Evolutionary conservation across 2,888 invertebrate genomes (phyloP).

Genomic region (Netelia inedita): DNA sequence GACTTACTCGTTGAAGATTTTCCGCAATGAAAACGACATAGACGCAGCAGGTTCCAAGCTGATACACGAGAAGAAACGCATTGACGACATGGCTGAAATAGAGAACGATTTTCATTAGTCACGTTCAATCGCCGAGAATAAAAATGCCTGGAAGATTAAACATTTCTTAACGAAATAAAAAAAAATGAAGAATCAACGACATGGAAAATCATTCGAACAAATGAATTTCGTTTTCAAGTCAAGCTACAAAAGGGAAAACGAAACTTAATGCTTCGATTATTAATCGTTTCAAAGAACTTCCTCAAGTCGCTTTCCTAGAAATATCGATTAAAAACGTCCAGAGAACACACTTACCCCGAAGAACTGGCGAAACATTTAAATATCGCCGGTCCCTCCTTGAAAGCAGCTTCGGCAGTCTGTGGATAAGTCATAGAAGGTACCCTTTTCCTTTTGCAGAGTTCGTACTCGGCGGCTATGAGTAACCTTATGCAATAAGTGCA

Average conservation of each 20-base stretch:
- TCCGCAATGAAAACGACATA: conserved; percentile 97
- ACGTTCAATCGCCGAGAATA: conserved; percentile 40
- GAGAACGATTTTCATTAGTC: not conserved
- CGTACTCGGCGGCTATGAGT: conserved; percentile 90
- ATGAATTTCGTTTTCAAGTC: too few relatives aligned
- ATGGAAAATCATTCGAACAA: too few relatives aligned
- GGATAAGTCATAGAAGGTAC: conserved; percentile 92
- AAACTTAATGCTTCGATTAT: too few relatives aligned
- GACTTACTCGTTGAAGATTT: conserved; percentile 90
- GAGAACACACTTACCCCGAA: conserved; percentile 86
- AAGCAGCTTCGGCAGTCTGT: conserved; percentile 91
- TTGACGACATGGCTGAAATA: conserved; percentile 90
- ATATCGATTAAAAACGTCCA: not conserved
- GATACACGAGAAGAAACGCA: conserved; percentile 93
- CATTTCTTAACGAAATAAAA: too few relatives aligned
- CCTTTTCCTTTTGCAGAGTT: conserved; percentile 85
- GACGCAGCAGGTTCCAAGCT: conserved; percentile 98
- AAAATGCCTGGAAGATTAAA: not conserved
- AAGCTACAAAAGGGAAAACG: too few relatives aligned
- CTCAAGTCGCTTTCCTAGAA: not conserved
- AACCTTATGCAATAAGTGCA: conserved; percentile 98
- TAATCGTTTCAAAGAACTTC: too few relatives aligned
- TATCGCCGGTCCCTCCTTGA: conserved; percentile 90
- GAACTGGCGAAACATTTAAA: conserved; percentile 86
- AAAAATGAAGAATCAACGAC: too few relatives aligned